Evolutionary conservation across 2,113 vertebrate species (phyloP), one percentile per base, ranked within the genome.

Genomic region (Microcebus tavaratra): DNA sequence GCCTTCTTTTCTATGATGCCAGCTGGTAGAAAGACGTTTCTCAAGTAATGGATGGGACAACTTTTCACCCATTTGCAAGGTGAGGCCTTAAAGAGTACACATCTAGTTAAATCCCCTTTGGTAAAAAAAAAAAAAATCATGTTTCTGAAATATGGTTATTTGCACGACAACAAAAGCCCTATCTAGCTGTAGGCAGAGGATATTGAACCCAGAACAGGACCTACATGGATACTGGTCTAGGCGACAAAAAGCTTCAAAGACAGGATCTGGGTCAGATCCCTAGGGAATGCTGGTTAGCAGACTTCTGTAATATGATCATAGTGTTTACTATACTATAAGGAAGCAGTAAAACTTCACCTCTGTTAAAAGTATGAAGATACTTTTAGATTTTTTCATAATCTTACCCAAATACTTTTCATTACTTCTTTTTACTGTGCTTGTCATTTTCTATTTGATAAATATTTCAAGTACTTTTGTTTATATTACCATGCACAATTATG

Each of bases 381-480:
- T 25, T 68, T 18, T 8, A 89, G n/a, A 45, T 75, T 94, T 15
- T 80, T 91, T 73, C 67, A 94, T 48, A 92, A 68, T 53, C 6
- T 29, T 78, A 73, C 81, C 12, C 11, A 93, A 82, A 17, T 81
- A 96, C 7, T 85, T 90, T 86, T 48, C 93, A 86, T 85, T 53
- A 65, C 25, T 83, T 75, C 20, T 68, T 75, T 65, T 80, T 57
- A 68, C 8, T 84, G 34, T 61, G 5, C 6, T 92, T 78, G 14
- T 59, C 21, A 36, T 39, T 92, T 63, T 17, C 12, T 94, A 63
- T 61, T 84, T 84, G 63, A 68, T 87, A 72, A 78, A 31, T 79
- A 73, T 76, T 87, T 94, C 53, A 82, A 96, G 34, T 53, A 59
- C 29, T 29, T 96, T 84, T 53, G 12, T 70, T 13, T 92, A 27